Conservation (phyloP, 2,113 vertebrate genomes). For the Ranitomeya variabilis region DNA sequence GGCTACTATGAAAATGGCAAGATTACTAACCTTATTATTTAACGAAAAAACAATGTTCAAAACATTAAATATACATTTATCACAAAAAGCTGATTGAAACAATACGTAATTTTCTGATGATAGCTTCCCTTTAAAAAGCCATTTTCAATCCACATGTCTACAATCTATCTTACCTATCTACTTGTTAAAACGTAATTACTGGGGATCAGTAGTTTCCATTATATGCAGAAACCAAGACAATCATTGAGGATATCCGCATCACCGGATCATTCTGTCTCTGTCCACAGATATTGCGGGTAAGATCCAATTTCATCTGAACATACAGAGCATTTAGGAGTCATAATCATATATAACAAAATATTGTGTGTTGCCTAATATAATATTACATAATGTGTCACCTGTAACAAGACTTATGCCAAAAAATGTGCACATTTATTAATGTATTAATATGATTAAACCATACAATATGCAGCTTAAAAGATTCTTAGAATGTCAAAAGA, state of each 20-base stretch:
- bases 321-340: not conserved
- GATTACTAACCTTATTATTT: no score
- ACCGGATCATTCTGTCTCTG: not conserved
- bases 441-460: not conserved
- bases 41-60: no score
- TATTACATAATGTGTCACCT: no score
- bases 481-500: not conserved
- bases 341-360: not conserved
- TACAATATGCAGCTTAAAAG: not conserved
- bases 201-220: not conserved
- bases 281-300: not conserved
- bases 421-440: not conserved
- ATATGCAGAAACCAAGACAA: not conserved
- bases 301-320: not conserved
- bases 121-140: not conserved
- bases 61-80: no score
- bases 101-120: no score
- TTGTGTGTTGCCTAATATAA: not conserved
- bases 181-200: not conserved
- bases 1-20: no score
- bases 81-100: no score
- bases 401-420: not conserved
- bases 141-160: not conserved
- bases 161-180: not conserved
- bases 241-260: not conserved